Conservation (phyloP, 1,140 invertebrate species). For the Leguminivora glycinivorella region DNA sequence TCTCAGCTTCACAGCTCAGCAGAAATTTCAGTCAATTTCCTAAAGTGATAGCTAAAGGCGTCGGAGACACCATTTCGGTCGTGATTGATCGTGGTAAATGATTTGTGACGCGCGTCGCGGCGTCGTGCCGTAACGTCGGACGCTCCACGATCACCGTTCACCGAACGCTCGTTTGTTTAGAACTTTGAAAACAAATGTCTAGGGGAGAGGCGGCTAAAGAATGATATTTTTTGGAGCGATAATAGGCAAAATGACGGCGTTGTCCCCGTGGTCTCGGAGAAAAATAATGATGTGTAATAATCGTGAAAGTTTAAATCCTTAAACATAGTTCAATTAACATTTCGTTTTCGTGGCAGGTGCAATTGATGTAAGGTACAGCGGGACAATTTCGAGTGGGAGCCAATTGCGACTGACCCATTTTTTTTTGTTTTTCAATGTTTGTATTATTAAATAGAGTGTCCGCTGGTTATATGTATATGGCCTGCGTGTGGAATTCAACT, state of each 20-base stretch:
- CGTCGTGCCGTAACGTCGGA: conserved; percentile 46
- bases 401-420: no score
- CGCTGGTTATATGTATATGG: no score
- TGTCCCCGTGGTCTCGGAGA: no score
- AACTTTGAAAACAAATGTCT: conserved; percentile 31
- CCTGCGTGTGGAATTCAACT: no score
- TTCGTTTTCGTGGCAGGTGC: no score
- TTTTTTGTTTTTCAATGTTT: no score
- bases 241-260: neutral
- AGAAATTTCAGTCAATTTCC: conserved; percentile 44
- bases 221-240: neutral
- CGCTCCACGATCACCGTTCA: conserved; percentile 48
- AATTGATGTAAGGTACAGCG: no score
- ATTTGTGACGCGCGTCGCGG: conserved; percentile 44
- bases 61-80: conserved; percentile 36
- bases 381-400: no score
- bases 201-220: neutral
- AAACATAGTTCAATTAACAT: no score
- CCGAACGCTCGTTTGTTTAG: conserved; percentile 35
- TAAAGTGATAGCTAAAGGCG: conserved; percentile 46
- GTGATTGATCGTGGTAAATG: conserved; percentile 60
- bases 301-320: no score
- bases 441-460: no score
- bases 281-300: no score
- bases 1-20: conserved; percentile 35